Base-by-base conservation (phyloP, 2,888 invertebrate genomes). In the Drosophila subquinaria region DNA sequence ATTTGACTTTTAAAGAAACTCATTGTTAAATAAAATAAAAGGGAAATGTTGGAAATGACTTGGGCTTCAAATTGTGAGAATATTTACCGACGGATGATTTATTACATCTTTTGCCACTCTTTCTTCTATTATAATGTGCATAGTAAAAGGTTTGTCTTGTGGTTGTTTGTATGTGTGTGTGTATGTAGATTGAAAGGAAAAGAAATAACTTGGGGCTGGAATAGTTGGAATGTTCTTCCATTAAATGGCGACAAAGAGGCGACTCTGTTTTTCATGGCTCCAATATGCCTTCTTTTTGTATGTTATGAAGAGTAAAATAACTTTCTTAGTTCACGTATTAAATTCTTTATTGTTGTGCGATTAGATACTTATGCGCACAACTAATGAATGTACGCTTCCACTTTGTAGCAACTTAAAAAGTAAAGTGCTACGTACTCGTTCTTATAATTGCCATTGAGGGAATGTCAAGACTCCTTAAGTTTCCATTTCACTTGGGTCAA, bases 401-500 rank as follows among this genome's bases (percentile, higher is more conserved):
- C 13, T 45, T 27, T 3, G 13, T 13, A 35, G 35, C 4, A 51
- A 36, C 36, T 51, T 36, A 2, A 23, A 51, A 20, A 20, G 35
- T 51, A 9, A 51, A 51, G 51, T 51, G 36, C 20, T 51, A 8
- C 8, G 9, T 13, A 51, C 55, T 45, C 20, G 23, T n/a, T 9
- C 35, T 35, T 20, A 20, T 56, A 56, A 56, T 23, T 56, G 5
- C 23, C 35, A 56, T 56, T 45, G 33, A 47, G 57, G 5, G 47
- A 45, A 23, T 23, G 56, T 43, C 61, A 62, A 62, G 45, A 45
- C 38, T 55, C 48, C 33, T 50, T 50, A 38, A 47, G 63, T 60
- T 42, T 53, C 33, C 33, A 15, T 55, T 56, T 43, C 13, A 48
- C 35, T 40, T 59, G 60, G 69, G 60, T 64, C 75, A 79, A 77